Evolutionary conservation across 2,797 vertebrate genomes (phyloP).

Genomic region (Liasis olivaceus): DNA sequence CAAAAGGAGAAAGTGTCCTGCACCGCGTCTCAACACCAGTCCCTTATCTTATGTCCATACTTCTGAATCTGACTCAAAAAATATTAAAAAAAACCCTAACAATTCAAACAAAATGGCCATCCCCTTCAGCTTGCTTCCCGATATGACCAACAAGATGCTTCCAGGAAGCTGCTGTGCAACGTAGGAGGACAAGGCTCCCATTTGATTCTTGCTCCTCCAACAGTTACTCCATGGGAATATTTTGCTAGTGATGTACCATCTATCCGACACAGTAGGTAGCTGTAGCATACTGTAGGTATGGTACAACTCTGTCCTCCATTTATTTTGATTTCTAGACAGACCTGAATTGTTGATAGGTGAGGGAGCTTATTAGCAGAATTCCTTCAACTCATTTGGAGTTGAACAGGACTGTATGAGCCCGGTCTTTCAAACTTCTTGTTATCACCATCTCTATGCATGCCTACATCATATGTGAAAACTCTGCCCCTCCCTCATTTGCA

Average conservation of each 20-base stretch:
- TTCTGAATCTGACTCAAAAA: no score
- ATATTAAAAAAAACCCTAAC: no score
- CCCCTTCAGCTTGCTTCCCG: no score
- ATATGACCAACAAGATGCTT: no score
- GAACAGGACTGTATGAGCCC: background rate
- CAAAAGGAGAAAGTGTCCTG: no score
- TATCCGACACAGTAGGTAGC: background rate
- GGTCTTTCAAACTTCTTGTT: background rate
- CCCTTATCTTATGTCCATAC: no score
- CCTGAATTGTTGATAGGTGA: background rate
- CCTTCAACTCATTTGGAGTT: background rate
- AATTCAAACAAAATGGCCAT: no score
- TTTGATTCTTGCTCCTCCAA: background rate
- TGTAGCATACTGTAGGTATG: no score
- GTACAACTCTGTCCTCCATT: background rate
- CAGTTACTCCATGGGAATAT: background rate
- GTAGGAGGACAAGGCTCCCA: no score
- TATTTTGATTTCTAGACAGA: background rate
- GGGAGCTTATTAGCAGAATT: background rate
- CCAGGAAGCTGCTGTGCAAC: no score
- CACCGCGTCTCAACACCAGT: no score
- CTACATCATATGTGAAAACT: background rate
- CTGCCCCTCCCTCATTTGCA: constrained; percentile 1
- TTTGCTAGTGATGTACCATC: background rate
- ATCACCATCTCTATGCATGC: background rate